phyloP scores from a whole-genome alignment of 35 echinoderm and acorn worm species.

The Heliocidaris tuberculata region DNA sequence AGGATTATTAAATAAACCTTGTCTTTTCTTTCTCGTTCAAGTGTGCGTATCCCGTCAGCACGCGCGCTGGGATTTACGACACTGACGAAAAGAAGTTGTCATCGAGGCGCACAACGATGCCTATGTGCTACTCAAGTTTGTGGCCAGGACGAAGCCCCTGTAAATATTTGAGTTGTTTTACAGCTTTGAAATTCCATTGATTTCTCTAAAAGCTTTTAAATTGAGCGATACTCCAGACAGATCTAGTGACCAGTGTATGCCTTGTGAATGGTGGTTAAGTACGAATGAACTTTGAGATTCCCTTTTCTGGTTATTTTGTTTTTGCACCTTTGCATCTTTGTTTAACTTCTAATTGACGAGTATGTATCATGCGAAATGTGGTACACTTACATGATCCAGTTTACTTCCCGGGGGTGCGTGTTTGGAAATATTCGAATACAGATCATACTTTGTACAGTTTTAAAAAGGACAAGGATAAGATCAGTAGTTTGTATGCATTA shows the following conservation, averaged over 20 bases:
- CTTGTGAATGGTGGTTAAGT: neutral
- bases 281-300: neutral
- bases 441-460: no score
- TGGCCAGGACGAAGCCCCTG: neutral
- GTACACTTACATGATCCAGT: neutral
- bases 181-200: neutral
- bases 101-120: neutral
- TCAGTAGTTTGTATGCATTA: no score
- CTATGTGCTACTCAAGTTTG: neutral
- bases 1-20: slow-evolving; percentile 13
- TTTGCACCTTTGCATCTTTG: neutral
- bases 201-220: slow-evolving; percentile 7
- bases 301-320: neutral
- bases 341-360: neutral
- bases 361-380: neutral
- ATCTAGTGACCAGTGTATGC: neutral
- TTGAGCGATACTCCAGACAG: slow-evolving; percentile 15
- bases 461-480: no score
- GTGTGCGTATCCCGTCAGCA: neutral
- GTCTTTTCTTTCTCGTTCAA: neutral
- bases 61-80: neutral
- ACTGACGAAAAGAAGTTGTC: neutral
- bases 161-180: slow-evolving; percentile 14
- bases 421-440: no score
- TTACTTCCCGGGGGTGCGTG: neutral